Base-by-base conservation (phyloP, 2,113 vertebrate genomes). In the Leucopternis melanops region DNA sequence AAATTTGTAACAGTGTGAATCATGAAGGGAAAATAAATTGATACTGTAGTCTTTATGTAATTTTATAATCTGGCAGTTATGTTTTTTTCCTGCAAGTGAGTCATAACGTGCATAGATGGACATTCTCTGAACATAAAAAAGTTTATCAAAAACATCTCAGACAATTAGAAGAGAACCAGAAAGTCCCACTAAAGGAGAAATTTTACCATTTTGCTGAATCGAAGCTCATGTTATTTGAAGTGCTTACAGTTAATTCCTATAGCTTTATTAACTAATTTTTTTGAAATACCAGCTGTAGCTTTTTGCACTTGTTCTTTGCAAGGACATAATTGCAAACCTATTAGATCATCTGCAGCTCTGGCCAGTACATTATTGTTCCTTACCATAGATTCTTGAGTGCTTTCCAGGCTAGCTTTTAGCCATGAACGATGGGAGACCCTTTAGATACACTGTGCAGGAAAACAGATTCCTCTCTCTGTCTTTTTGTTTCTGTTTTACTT, bases 21-120 rank as follows among this genome's bases (percentile, higher is more conserved):
- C 87, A 91, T 59, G 67, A 86, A 96, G 58, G 55, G 95, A 94
- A 97, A 97, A 96, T 86, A 96, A 96, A 86, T 92, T 74, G 34
- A 81, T 95, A 86, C 44, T 94, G n/a, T 83, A 80, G 87, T 92
- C 52, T 58, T 84, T 58, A 42, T 96, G 85, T 92, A 97, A 74
- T 52, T 81, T 94, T 95, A 49, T 80, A 94, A 96, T 96, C 86
- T 98, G 97, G 78, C 94, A 97, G 31, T 79, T 74, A 67, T 3
- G 27, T 3, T 18, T 96, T 96, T 97, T 96, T 83, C 82, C 63
- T 87, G 36, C 1, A 34, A 67, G n/a, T 96, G 96, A 97, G 86
- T 97, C 95, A 96, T 44, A 67, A 44, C 81, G 91, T 96, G 92
- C 89, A 86, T 92, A 96, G 73, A 71, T 85, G 91, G 69, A 42